Evolutionary conservation across 2,888 invertebrate genomes (phyloP), one percentile per base, ranked within the genome.

Genomic region (Thecocarcelia acutangulata): DNA sequence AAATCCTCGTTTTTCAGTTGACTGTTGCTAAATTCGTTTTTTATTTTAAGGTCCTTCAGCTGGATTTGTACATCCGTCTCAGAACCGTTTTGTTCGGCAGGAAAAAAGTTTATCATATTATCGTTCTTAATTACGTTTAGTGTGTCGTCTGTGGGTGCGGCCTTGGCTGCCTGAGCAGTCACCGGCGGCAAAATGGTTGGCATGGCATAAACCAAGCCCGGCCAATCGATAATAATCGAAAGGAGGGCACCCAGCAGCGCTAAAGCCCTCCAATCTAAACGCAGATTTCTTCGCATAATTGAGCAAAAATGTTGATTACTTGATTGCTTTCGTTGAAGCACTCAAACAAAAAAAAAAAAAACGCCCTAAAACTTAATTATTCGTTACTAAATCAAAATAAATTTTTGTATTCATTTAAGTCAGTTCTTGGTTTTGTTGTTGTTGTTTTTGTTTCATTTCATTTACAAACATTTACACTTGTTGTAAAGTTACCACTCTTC

Each of bases 161-260:
- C 54, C 56, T 44, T 56, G 61, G 61, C 42, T 56, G 70, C 48
- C 59, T 52, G 50, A 59, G 56, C 66, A 72, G 84, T 70, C 81
- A 85, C 63, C 42, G 73, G 70, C 44, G 70, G 76, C 46, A 83
- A 64, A 59, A 83, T 84, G 63, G 88, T 87, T 85, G 90, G 90
- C 89, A 90, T 89, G 74, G 90, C 90, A 79, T 85, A 89, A 76
- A 86, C 89, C 85, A 77, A 58, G 5, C 84, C 85, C 85, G 88
- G 87, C 90, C 90, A 90, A 85, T 88, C 87, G 84, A 89, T 87
- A 80, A 89, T 87, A 83, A 89, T 86, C 87, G 90, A 87, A 83
- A 91, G 90, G 91, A 91, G 90, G 90, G 91, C 91, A 88, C 90
- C 90, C 87, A 90, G 89, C 89, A 89, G 87, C 85, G 91, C 91